Base-by-base conservation (phyloP, 1,140 invertebrate species). In the Orius insidiosus region DNA sequence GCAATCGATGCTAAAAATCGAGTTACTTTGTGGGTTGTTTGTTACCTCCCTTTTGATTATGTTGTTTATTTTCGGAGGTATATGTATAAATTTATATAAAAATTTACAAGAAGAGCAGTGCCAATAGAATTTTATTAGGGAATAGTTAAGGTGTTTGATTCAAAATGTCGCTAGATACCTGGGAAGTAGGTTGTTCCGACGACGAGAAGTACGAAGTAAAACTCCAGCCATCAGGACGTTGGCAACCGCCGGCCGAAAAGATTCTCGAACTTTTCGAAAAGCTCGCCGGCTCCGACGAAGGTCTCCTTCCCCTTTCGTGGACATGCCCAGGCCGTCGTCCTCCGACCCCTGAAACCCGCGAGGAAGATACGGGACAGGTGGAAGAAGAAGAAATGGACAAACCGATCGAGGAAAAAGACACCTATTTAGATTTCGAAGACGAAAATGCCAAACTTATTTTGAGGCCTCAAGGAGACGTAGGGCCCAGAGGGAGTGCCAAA, bases 401-500 rank as follows among this genome's bases (percentile, higher is more conserved):
- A 11, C 49, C 47, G 46, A 38, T 39, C 11, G 43, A 47, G 13
- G 39, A 48, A 44, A 44, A 54, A 35, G 50, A 58, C 45, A 56
- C 58, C 46, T 55, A 61, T 52, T 64, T 64, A 53, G 63, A 65
- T 53, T 65, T 64, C 47, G 53, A 58, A 52, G 60, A 63, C 16
- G 63, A 65, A 34, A 55, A 56, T 32, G 55, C 53, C 10, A 54
- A 56, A 35, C 45, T 56, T 16, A 55, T 55, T 13, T 37, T 55
- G 24, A 39, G 53, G 33, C 51, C 49, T 13, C 46, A 49, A 14
- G 53, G 55, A 6, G 53, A 55, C 37, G 30, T 47, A 34, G 53
- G 52, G 3, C 57, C 57, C 6, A 60, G 62, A 48, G 60, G 60
- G 36, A 60, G 60, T 53, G 61, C 62, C 1, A 65, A 63, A 49